phyloP scores from a whole-genome alignment of 2,797 vertebrate species.

The Cottoperca gobio region DNA sequence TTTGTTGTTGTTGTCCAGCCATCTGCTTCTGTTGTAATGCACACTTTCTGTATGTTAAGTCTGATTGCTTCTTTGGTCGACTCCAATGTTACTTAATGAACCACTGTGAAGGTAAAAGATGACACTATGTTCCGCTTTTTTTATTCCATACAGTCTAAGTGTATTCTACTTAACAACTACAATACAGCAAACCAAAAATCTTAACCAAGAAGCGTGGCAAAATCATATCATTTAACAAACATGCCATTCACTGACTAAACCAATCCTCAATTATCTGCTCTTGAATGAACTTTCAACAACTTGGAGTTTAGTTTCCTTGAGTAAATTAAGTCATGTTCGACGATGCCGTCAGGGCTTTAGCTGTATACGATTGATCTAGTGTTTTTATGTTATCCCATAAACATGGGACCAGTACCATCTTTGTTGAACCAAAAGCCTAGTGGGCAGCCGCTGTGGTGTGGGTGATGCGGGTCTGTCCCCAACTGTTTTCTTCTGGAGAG shows the following conservation, averaged over 20 bases:
- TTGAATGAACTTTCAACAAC: not conserved
- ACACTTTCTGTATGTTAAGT: not conserved
- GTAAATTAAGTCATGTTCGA: not conserved
- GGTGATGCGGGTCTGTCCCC: slow-evolving; percentile 45
- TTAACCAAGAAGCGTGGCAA: not conserved
- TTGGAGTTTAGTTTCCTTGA: not conserved
- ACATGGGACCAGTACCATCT: slow-evolving; percentile 37
- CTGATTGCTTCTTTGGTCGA: not conserved
- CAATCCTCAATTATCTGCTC: not conserved
- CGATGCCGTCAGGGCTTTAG: not conserved
- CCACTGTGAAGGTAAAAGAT: not conserved
- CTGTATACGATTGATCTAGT: slow-evolving; percentile 29
- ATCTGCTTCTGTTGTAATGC: slow-evolving; percentile 34
- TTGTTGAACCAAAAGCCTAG: slow-evolving; percentile 53
- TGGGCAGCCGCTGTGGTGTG: slow-evolving; percentile 21
- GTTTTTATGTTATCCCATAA: slow-evolving; percentile 59
- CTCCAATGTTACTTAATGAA: not conserved
- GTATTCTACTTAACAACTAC: too few species aligned
- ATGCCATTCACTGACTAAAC: not conserved
- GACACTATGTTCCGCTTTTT: not conserved
- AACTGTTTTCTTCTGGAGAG: not conserved
- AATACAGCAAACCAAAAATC: not conserved
- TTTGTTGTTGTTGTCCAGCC: slow-evolving; percentile 1
- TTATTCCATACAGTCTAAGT: too few species aligned
- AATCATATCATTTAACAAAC: too few species aligned